phyloP scores from a whole-genome alignment of 2,113 vertebrate species.

The Podarcis cretensis region DNA sequence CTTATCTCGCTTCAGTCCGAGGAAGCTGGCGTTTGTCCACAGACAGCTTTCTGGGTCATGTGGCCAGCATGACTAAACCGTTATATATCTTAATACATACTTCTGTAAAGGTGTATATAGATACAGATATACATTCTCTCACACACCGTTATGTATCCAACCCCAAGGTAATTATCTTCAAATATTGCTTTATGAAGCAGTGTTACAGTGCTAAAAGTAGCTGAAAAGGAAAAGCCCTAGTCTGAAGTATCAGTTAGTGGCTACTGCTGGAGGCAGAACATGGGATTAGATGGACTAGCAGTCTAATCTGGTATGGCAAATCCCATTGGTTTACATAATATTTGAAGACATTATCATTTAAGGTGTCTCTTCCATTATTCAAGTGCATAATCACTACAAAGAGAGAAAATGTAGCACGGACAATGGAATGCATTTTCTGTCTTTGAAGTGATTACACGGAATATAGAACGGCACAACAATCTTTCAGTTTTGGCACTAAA shows the following conservation, averaged over 20 bases:
- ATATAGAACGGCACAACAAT: background rate
- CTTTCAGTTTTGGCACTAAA: background rate
- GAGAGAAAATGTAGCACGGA: background rate
- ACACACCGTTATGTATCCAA: background rate
- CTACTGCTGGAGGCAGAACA: constrained; percentile 20
- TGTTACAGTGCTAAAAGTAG: accelerated
- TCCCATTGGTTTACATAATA: background rate
- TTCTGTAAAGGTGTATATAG: background rate
- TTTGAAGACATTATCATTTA: constrained; percentile 31
- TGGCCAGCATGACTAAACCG: background rate
- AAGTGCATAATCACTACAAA: background rate
- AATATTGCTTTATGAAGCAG: background rate
- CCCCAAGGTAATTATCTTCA: background rate
- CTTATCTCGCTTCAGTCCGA: too few species aligned
- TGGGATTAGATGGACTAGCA: background rate
- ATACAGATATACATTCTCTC: background rate
- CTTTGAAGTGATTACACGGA: background rate
- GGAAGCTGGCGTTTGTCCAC: too few species aligned
- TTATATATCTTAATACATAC: background rate
- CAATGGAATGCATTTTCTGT: background rate
- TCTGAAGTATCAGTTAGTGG: background rate
- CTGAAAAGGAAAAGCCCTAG: background rate
- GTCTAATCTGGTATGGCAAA: constrained; percentile 44
- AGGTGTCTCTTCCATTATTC: constrained; percentile 54
- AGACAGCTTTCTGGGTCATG: too few species aligned